Evolutionary conservation across 2,797 vertebrate genomes (phyloP), one percentile per base, ranked within the genome.

Genomic region (Myoxocephalus aenaeus): DNA sequence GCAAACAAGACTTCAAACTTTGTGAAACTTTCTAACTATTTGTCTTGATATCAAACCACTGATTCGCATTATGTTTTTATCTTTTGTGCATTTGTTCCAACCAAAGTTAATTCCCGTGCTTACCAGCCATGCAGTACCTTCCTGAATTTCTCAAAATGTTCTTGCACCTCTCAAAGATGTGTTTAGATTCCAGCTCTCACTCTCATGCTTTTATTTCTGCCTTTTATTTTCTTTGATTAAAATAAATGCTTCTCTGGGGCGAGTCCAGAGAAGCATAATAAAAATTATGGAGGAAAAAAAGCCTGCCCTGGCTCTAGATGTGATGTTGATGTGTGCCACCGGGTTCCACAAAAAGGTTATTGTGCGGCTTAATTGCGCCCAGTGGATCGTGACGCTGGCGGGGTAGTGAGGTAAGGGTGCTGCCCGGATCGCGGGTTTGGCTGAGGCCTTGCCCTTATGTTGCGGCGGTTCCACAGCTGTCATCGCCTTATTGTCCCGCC

Each of bases 401-500:
- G 85, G 73, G 85, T 48, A 89, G 86, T 74, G 90, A 89, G 85
- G 80, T 84, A 75, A 84, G 87, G 84, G 68, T 83, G 58, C 79
- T 80, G 81, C 80, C 56, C 25, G 5, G 62, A 70, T 53, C 20
- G 12, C 14, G 7, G 79, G 67, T 38, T 32, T 70, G 70, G 84
- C 76, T 44, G 20, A 77, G 71, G 20, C 75, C 83, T 70, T 87
- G 81, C 81, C 73, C 87, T 83, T 66, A 67, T 70, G 75, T 77
- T 78, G 83, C 87, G 74, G 82, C 25, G 59, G 75, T 83, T 85
- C 83, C 87, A 86, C 86, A 86, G 88, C 87, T 95, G 91, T 94
- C 93, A 92, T 93, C 92, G 50, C 88, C 84, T 92, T 80, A 94
- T 95, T 95, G 94, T 95, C 89, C 90, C 81, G 62, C 87, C 91